phyloP scores from a whole-genome alignment of 1,140 invertebrate genomes.

The Aphis gossypii region DNA sequence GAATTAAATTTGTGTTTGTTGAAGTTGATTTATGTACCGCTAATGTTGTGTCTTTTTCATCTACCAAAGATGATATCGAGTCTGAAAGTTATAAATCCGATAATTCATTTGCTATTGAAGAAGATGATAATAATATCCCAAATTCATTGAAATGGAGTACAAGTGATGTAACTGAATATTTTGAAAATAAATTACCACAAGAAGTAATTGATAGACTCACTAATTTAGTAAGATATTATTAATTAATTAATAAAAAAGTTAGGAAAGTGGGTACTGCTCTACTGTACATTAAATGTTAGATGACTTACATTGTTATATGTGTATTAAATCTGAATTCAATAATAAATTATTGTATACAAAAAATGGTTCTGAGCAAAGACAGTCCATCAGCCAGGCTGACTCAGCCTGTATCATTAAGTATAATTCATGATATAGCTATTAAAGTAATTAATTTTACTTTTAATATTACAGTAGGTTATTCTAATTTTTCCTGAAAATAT shows the following conservation, averaged over 20 bases:
- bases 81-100: background rate
- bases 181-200: background rate
- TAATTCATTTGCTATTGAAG: background rate
- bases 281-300: no score
- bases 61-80: background rate
- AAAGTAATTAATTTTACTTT: no score
- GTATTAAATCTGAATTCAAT: no score
- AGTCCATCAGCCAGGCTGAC: no score
- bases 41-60: background rate
- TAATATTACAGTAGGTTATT: no score
- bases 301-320: no score
- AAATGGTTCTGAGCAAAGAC: no score
- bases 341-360: no score
- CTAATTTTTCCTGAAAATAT: no score
- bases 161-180: background rate
- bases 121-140: background rate
- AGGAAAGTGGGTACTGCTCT: no score
- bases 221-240: conserved; percentile 5
- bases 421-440: no score
- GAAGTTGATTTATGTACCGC: background rate
- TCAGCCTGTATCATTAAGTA: no score
- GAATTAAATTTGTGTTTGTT: background rate
- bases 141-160: background rate
- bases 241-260: background rate
- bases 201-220: background rate